Conservation (phyloP, 2,113 vertebrate species). For the Lophius piscatorius region DNA sequence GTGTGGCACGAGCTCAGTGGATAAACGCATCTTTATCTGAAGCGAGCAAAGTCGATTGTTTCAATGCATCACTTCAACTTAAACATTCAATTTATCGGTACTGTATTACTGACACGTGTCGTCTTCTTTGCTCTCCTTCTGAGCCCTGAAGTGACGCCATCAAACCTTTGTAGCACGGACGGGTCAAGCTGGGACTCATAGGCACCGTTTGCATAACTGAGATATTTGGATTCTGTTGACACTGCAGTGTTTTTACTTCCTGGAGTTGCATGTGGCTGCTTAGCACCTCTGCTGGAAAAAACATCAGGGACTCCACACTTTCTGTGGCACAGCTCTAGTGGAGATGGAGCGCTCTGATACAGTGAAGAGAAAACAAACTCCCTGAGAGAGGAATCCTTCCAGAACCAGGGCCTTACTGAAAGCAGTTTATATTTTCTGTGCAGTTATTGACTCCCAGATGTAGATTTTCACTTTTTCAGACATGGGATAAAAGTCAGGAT, state of each 20-base stretch:
- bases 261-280: conserved; percentile 36
- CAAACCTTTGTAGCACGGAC: neutral
- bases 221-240: conserved; percentile 28
- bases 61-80: conserved; percentile 7
- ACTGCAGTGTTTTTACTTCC: conserved; percentile 29
- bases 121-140: neutral
- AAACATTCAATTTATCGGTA: conserved; percentile 3
- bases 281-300: conserved; percentile 39
- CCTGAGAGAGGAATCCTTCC: conserved; percentile 74
- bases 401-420: conserved; percentile 35
- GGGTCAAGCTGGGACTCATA: conserved; percentile 11
- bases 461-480: conserved; percentile 24
- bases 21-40: conserved; percentile 2
- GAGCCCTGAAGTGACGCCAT: neutral
- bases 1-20: conserved; percentile 21
- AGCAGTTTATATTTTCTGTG: neutral
- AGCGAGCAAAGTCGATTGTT: conserved; percentile 1
- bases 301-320: conserved; percentile 17
- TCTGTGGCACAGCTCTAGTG: conserved; percentile 38
- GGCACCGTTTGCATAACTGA: conserved; percentile 13
- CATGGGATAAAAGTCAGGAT: conserved; percentile 27
- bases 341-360: conserved; percentile 32
- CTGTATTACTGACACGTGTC: neutral
- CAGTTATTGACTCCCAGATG: conserved; percentile 24
- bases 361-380: conserved; percentile 54